Percentiles rank a stretch among this genome's conserved stretches.
Evolutionary conservation across 2,797 vertebrate species (phyloP).

Genomic region (Catamblyrhynchus diadema): DNA sequence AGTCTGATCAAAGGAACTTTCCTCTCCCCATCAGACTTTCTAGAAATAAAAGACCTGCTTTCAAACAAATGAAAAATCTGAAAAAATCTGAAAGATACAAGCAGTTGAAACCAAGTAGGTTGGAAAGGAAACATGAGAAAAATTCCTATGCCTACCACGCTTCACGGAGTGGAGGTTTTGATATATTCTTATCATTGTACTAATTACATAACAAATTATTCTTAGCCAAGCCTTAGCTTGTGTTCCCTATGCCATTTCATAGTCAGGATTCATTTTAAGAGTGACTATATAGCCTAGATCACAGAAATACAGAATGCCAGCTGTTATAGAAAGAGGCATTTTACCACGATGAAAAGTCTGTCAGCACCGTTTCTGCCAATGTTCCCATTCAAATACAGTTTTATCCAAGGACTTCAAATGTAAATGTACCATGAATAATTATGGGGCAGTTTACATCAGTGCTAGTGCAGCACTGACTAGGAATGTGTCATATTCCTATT

Average conservation of each 20-base stretch:
- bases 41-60: background rate
- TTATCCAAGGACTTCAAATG: background rate
- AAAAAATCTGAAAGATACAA: background rate
- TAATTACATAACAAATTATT: constrained; percentile 41
- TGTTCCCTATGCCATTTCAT: background rate
- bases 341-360: background rate
- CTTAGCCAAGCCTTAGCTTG: constrained; percentile 13
- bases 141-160: background rate
- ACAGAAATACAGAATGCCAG: background rate
- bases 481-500: background rate
- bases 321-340: background rate
- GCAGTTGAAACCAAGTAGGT: background rate
- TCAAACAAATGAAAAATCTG: background rate
- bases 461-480: background rate
- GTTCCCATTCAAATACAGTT: background rate
- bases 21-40: background rate
- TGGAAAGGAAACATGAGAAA: background rate
- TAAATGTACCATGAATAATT: background rate
- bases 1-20: background rate
- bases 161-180: background rate
- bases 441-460: background rate
- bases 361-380: background rate
- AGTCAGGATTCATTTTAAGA: background rate
- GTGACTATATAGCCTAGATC: background rate
- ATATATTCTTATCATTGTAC: background rate